Base-by-base conservation (phyloP, 2,113 vertebrate species). In the Spermophilus dauricus region DNA sequence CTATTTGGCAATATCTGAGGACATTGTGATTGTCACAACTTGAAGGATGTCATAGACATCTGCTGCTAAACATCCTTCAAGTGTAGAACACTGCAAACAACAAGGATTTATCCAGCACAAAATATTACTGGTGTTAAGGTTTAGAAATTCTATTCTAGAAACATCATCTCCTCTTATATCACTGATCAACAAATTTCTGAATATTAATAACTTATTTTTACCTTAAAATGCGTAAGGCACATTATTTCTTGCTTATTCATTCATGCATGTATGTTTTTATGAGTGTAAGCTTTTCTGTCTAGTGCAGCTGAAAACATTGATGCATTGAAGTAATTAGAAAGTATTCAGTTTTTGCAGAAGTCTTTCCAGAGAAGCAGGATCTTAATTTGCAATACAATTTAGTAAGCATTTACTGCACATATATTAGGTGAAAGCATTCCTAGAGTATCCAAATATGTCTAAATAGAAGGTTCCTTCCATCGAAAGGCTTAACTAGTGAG, bases 351-450 rank as follows among this genome's bases (percentile, higher is more conserved):
- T 91, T 94, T 10, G 45, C 45, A 8, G 67, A 12, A 86, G 2
- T 78, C 67, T 88, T 96, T 91, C 32, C 4, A 56, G 63, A 86
- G 24, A 75, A 94, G 8, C 16, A 58, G 4, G 22, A 0, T 70
- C 58, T 95, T 96, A 87, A 84, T 95, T 87, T 87, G 30, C 9
- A 88, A 76, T 70, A 78, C 4, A 92, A 72, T 81, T 96, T 87
- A 45, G 32, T 75, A 76, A 86, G 30, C 13, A 80, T 34, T 96
- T 91, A 84, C 24, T 69, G 32, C 2, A 70, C n/a, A 89, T 94
- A 16, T 91, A 32, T 86, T 91, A 86, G 51, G 32, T 73, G 4
- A 78, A 84, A 86, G 22, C 10, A 63, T 94, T 89, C 9, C 9
- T 93, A 30, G 20, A 95, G 22, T 26, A 81, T 30, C 5, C 39